Evolutionary conservation across 2,888 invertebrate species (phyloP).

Genomic region (Nomada ferruginata): DNA sequence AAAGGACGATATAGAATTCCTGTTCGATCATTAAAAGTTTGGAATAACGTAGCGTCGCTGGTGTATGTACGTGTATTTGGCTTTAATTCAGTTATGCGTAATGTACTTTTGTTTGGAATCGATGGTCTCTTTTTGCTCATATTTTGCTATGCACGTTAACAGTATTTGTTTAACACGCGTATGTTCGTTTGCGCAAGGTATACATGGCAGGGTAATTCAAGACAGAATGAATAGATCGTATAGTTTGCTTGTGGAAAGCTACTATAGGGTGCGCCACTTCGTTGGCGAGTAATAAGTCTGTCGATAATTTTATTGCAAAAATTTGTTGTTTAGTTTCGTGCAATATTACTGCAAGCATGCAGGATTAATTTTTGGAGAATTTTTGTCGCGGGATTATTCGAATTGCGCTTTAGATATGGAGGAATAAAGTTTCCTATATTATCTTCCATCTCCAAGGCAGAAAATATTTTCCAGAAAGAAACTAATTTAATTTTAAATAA

Average conservation of each 20-base stretch:
- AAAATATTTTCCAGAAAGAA: not conserved
- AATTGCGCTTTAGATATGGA: not conserved
- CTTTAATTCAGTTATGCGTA: not conserved
- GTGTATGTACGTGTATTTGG: not conserved
- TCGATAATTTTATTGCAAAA: not conserved
- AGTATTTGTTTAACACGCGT: constrained; percentile 13
- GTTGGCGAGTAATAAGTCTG: not conserved
- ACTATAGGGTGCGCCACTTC: constrained; percentile 9
- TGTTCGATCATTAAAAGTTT: not conserved
- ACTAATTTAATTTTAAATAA: not conserved
- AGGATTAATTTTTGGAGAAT: not conserved
- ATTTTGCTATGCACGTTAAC: not conserved
- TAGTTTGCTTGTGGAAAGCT: not conserved
- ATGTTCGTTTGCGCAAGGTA: not conserved
- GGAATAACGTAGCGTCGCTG: not conserved
- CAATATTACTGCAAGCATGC: too few species aligned
- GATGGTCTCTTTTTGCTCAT: not conserved
- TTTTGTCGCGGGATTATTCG: too few species aligned
- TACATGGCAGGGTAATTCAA: not conserved
- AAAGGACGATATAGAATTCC: too few species aligned
- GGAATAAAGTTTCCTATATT: not conserved
- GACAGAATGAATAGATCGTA: too few species aligned
- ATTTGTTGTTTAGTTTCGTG: not conserved
- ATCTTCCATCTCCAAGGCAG: not conserved
- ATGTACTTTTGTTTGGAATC: not conserved